Evolutionary conservation across 2,113 vertebrate species (phyloP).

Genomic region (Lipotes vexillifer): DNA sequence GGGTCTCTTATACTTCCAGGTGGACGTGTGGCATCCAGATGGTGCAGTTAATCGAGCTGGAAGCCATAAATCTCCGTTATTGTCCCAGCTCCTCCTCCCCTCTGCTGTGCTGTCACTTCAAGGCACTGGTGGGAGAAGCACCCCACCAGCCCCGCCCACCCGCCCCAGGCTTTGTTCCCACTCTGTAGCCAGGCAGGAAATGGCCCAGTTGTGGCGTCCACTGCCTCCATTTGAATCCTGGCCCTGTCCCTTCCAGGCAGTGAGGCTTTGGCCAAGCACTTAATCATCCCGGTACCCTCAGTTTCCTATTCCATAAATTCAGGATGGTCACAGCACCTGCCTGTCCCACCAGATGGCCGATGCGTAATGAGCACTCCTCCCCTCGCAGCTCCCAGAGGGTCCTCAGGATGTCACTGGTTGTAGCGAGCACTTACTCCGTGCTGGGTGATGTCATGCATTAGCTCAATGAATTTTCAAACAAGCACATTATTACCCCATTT

Average conservation of each 20-base stretch:
- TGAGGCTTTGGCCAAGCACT: neutral
- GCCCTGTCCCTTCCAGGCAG: neutral
- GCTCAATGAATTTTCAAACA: neutral
- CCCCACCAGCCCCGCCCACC: neutral
- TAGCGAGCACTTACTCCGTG: neutral
- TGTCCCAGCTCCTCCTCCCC: neutral
- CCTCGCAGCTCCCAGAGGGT: neutral
- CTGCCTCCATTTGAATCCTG: neutral
- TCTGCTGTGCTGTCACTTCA: neutral
- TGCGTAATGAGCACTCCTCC: rapidly evolving
- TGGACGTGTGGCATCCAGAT: constrained; percentile 66
- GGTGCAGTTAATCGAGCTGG: constrained; percentile 55
- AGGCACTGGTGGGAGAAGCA: neutral
- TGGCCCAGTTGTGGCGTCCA: neutral
- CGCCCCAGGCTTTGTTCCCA: neutral
- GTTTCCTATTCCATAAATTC: neutral
- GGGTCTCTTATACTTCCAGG: constrained; percentile 35
- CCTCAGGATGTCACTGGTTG: rapidly evolving
- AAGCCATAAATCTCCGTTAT: constrained; percentile 65
- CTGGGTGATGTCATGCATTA: rapidly evolving
- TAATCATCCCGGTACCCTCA: neutral
- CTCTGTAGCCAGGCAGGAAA: neutral
- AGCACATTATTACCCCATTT: neutral
- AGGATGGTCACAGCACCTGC: neutral
- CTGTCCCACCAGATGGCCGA: rapidly evolving